Conservation (phyloP, 2,113 vertebrate species). For the Riparia riparia region DNA sequence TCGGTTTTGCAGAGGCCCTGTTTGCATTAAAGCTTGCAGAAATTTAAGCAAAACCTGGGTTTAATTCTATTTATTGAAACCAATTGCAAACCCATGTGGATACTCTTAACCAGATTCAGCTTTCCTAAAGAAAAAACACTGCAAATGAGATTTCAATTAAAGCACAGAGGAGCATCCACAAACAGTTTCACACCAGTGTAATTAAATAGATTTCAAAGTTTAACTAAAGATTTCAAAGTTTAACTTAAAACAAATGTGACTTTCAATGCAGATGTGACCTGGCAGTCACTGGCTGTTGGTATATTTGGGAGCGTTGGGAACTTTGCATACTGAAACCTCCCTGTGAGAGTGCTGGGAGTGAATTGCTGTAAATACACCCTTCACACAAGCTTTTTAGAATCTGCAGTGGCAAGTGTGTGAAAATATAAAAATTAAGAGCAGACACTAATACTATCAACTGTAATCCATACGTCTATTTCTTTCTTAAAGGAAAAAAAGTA, state of each 20-base stretch:
- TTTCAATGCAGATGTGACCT: neutral
- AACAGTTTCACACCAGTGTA: neutral
- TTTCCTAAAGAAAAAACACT: neutral
- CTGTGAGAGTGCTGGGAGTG: neutral
- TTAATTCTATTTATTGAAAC: constrained; percentile 24
- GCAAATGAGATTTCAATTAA: neutral
- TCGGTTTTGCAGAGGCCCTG: neutral
- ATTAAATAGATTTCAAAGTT: neutral
- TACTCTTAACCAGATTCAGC: neutral
- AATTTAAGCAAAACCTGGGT: neutral
- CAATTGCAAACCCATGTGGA: neutral
- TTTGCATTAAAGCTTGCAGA: constrained; percentile 1
- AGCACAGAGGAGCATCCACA: neutral
- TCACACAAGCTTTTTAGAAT: neutral
- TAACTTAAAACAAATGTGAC: neutral
- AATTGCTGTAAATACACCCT: neutral
- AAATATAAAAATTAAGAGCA: neutral
- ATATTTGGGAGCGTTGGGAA: neutral
- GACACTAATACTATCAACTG: neutral
- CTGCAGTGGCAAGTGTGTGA: neutral
- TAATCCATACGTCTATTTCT: neutral
- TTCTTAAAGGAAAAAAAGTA: neutral
- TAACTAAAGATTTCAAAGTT: neutral
- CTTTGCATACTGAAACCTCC: neutral
- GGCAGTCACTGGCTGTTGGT: neutral